Conservation (phyloP, 2,797 vertebrate genomes). For the Pipistrellus kuhlii region DNA sequence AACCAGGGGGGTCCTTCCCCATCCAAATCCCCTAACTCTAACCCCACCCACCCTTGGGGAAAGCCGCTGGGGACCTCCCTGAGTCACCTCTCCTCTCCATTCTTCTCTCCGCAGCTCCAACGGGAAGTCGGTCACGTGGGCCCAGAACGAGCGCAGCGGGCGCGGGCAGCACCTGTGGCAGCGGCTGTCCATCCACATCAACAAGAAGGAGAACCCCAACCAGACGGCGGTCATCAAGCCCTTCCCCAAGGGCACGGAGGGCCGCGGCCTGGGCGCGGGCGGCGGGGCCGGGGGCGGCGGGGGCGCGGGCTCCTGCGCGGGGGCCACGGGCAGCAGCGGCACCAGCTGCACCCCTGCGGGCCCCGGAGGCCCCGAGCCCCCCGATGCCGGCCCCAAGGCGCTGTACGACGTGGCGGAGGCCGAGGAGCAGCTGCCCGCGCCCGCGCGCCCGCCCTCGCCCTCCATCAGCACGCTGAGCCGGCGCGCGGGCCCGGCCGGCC, state of each 20-base stretch:
- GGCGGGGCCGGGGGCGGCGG: not conserved
- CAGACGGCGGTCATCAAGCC: slow-evolving; percentile 99
- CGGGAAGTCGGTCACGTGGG: slow-evolving; percentile 98
- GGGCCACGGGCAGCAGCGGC: slow-evolving; percentile 84
- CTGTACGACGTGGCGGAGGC: slow-evolving; percentile 93
- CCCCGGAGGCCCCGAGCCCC: slow-evolving; percentile 88
- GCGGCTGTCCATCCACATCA: slow-evolving; percentile 96
- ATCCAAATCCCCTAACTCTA: not conserved
- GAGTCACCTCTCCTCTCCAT: slow-evolving; percentile 68
- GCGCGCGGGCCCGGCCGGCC: slow-evolving; percentile 87
- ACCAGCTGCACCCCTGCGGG: not conserved
- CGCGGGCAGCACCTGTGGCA: slow-evolving; percentile 98
- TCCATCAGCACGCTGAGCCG: slow-evolving; percentile 96
- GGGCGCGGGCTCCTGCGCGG: not conserved
- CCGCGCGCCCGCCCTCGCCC: slow-evolving; percentile 92
- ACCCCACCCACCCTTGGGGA: not conserved
- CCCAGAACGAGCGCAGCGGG: slow-evolving; percentile 94
- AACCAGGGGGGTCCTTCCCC: not conserved
- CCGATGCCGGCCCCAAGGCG: slow-evolving; percentile 91
- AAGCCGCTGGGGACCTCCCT: not conserved
- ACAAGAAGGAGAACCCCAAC: slow-evolving; percentile 96
- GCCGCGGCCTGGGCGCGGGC: slow-evolving; percentile 86
- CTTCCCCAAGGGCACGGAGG: slow-evolving; percentile 94
- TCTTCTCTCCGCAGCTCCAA: slow-evolving; percentile 92
- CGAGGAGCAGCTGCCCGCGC: slow-evolving; percentile 92